Conservation (phyloP, 2,113 vertebrate species). For the Sturnira hondurensis region DNA sequence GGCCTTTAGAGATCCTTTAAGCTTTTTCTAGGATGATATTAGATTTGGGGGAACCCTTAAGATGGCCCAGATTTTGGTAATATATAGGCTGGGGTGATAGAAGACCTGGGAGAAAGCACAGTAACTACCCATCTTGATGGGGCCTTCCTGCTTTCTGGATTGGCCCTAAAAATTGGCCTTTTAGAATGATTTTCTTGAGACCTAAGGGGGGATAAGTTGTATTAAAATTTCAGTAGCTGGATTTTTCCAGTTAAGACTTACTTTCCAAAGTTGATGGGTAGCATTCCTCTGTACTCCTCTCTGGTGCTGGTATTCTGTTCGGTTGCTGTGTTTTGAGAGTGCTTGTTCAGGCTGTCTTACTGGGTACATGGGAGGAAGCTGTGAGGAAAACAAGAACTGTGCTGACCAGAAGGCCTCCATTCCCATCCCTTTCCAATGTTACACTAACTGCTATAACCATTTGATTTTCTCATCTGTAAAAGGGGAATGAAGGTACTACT, state of each 20-base stretch:
- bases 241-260: neutral
- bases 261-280: neutral
- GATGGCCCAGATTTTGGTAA: neutral
- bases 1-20: neutral
- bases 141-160: neutral
- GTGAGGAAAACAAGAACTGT: neutral
- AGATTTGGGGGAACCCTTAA: neutral
- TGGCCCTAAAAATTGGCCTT: neutral
- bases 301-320: neutral
- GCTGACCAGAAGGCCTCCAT: neutral
- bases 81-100: neutral
- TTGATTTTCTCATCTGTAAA: neutral
- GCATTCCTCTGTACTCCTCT: neutral
- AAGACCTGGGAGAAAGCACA: neutral
- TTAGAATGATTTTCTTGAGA: neutral
- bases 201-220: neutral
- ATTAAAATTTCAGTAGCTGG: neutral
- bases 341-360: neutral
- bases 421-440: neutral
- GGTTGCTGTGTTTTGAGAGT: neutral
- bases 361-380: neutral
- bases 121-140: neutral
- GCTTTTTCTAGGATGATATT: neutral
- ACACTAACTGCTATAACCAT: neutral
- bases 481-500: neutral